These are phyloP conservation scores for Indicator maculatus DNA, from an alignment of 2,113 vertebrate genomes.

Conservation along the genomic window DNA sequence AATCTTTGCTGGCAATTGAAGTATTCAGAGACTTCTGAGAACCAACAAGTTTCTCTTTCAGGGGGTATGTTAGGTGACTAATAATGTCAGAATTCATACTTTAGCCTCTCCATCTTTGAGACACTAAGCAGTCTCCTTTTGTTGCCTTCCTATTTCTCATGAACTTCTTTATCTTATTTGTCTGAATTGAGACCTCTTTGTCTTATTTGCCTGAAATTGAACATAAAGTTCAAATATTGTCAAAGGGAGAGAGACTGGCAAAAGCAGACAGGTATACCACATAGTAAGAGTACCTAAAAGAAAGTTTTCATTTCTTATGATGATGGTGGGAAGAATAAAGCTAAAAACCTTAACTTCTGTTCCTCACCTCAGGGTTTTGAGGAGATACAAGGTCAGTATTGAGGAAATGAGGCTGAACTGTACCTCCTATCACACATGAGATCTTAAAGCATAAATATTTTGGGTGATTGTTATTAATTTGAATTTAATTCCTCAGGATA, in stretches of 20 bases:
- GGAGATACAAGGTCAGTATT: background rate
- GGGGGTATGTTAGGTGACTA: constrained; percentile 8
- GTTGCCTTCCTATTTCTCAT: background rate
- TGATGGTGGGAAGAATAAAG: background rate
- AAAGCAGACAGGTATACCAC: background rate
- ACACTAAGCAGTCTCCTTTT: background rate
- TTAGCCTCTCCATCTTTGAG: constrained; percentile 5
- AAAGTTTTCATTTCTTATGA: background rate
- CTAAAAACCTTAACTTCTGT: background rate
- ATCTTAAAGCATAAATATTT: background rate
- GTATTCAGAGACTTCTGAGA: constrained; percentile 20
- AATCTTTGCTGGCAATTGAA: constrained; percentile 19
- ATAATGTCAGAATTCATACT: constrained; percentile 38
- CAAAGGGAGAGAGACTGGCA: background rate
- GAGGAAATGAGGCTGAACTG: background rate
- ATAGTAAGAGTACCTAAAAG: background rate
- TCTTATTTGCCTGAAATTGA: constrained; percentile 39
- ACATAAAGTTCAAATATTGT: constrained; percentile 30
- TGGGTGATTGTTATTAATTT: background rate
- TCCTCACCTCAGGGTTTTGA: background rate
- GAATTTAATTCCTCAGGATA: background rate
- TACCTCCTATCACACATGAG: background rate
- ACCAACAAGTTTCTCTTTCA: constrained; percentile 40
- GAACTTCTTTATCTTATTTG: constrained; percentile 40
- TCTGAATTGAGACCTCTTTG: constrained; percentile 34